Percentiles rank a stretch among this genome's conserved stretches.
These are phyloP conservation scores for Hermodice carunculata DNA, from an alignment of 2,888 invertebrate genomes.

Conservation along the genomic window DNA sequence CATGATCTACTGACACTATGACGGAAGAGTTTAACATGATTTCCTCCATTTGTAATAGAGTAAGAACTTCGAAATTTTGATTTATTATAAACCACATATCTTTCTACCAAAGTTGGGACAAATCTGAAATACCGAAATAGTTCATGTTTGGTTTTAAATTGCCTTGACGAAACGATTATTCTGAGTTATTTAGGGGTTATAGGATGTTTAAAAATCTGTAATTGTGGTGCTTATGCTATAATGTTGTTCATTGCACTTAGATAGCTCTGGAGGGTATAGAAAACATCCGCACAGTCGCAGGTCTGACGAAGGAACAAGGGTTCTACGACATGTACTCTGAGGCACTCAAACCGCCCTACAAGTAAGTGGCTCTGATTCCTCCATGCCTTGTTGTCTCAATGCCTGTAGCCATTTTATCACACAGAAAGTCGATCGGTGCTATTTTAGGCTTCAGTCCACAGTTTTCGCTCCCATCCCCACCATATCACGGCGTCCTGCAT, in stretches of 20 bases:
- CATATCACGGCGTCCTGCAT: no score
- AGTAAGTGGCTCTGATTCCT: conserved; percentile 37
- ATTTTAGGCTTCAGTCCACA: no score
- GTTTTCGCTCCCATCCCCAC: no score
- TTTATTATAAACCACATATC: not conserved
- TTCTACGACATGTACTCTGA: conserved; percentile 49
- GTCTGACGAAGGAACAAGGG: conserved; percentile 51
- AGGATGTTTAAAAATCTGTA: not conserved
- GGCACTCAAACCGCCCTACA: conserved; percentile 47
- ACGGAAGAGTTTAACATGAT: no score
- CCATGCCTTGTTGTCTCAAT: not conserved
- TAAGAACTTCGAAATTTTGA: no score
- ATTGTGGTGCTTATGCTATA: not conserved
- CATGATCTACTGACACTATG: no score
- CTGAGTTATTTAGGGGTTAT: not conserved
- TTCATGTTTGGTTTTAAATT: no score
- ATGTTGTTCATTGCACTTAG: conserved; percentile 25
- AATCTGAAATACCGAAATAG: no score
- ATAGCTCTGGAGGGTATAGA: conserved; percentile 61
- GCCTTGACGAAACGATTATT: not conserved
- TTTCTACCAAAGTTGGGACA: no score
- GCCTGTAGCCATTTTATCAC: not conserved
- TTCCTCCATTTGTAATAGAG: no score
- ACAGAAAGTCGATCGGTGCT: no score
- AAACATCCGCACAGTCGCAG: conserved; percentile 62